A percentile compares a stretch with the other conserved stretches of the same genome.
Conservation (phyloP, 2,797 vertebrate species). For the Phalloptychus januarius region DNA sequence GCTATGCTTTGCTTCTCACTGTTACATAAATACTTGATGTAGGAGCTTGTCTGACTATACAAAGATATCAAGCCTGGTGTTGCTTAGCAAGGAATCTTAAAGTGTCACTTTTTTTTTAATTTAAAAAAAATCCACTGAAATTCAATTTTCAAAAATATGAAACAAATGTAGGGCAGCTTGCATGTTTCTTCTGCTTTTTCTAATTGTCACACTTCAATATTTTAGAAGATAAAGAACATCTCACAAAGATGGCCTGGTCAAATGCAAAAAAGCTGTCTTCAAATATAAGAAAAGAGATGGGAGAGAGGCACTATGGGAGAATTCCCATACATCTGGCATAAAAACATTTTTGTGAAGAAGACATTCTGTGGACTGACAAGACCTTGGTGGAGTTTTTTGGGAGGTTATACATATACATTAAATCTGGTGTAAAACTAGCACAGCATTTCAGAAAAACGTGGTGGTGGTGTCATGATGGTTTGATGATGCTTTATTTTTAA, state of each 20-base stretch:
- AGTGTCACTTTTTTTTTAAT: not conserved
- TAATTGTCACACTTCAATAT: not conserved
- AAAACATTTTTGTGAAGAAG: not conserved
- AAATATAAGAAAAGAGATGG: not conserved
- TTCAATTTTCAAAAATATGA: not conserved
- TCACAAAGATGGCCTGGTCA: not conserved
- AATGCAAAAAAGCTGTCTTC: not conserved
- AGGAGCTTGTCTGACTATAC: conserved; percentile 8
- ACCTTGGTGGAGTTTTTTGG: not conserved
- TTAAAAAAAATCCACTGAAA: conserved; percentile 3
- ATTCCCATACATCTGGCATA: not conserved
- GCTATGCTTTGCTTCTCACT: not conserved
- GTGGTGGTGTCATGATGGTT: not conserved
- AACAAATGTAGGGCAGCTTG: not conserved
- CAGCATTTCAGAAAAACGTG: not conserved
- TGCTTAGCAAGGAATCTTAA: not conserved
- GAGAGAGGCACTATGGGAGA: not conserved
- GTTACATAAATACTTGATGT: not conserved
- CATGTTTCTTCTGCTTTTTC: not conserved
- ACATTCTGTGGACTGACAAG: not conserved
- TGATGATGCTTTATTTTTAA: not conserved
- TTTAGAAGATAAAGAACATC: not conserved
- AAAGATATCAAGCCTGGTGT: conserved; percentile 1
- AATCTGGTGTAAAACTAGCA: not conserved
- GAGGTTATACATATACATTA: not conserved